phyloP scores from a whole-genome alignment of 2,797 vertebrate genomes.

The Limnodromus scolopaceus region DNA sequence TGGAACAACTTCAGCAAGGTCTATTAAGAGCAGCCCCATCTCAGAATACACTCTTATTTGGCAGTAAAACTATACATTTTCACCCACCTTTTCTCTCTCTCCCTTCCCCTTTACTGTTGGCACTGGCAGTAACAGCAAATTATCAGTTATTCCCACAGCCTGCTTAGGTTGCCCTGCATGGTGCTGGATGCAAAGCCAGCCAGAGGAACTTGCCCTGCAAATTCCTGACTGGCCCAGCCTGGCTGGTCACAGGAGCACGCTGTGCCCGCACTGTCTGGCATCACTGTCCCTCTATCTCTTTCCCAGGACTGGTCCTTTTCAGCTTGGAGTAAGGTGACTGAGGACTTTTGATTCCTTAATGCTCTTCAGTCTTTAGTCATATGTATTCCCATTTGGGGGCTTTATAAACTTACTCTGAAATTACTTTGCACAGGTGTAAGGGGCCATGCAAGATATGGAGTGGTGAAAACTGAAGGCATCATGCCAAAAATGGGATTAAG shows the following conservation, averaged over 20 bases:
- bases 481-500: not conserved
- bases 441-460: not conserved
- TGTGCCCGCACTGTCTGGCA: accelerated
- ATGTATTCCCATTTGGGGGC: not conserved
- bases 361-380: not conserved
- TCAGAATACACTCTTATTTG: not conserved
- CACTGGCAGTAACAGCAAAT: not conserved
- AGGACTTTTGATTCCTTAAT: not conserved
- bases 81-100: not conserved
- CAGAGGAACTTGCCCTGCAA: not conserved
- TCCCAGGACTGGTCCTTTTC: not conserved
- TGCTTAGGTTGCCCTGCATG: accelerated
- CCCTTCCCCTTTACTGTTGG: not conserved
- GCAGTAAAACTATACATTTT: accelerated
- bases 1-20: not conserved
- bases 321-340: not conserved
- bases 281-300: not conserved
- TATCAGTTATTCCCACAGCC: not conserved
- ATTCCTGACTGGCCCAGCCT: not conserved
- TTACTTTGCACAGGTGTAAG: not conserved
- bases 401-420: not conserved
- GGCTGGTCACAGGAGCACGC: not conserved
- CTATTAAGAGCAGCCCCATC: not conserved
- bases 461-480: not conserved
- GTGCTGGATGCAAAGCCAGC: not conserved